Percentiles rank a stretch among this genome's conserved stretches.
These are phyloP conservation scores for Odontothrips loti DNA, from an alignment of 2,888 invertebrate species.

Conservation along the genomic window DNA sequence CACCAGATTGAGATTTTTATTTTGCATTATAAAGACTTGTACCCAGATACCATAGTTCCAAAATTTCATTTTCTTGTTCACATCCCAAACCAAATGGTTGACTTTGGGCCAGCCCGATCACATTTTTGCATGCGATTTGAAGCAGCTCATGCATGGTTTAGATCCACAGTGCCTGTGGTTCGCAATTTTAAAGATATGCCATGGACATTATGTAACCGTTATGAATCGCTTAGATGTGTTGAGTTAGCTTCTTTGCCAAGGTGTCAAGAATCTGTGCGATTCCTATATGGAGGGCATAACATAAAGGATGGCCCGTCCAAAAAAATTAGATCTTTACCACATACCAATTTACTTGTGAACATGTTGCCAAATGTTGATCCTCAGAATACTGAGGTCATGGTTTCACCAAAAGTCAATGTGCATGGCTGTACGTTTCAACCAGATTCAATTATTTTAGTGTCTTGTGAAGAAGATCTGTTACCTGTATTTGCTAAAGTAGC, in stretches of 20 bases:
- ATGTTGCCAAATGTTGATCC: too few relatives aligned
- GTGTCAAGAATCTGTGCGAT: neutral
- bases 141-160: constrained; percentile 37
- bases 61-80: constrained; percentile 38
- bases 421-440: too few relatives aligned
- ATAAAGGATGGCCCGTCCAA: too few relatives aligned
- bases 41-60: constrained; percentile 36
- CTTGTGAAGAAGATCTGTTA: too few relatives aligned
- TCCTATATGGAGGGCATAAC: too few relatives aligned
- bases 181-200: constrained; percentile 39
- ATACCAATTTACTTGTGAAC: too few relatives aligned
- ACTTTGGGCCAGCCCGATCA: constrained; percentile 37
- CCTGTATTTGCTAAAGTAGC: too few relatives aligned
- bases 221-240: constrained; percentile 36
- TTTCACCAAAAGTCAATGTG: too few relatives aligned
- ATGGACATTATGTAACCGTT: constrained; percentile 35
- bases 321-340: too few relatives aligned
- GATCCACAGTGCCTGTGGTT: constrained; percentile 36
- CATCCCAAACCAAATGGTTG: constrained; percentile 36
- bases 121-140: constrained; percentile 39
- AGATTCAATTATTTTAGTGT: too few relatives aligned
- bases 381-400: too few relatives aligned
- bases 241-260: constrained; percentile 27
- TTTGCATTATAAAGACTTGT: constrained; percentile 35
- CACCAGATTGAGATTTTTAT: constrained; percentile 38